phyloP scores from a whole-genome alignment of 2,797 vertebrate genomes.

The Garrulus glandarius region DNA sequence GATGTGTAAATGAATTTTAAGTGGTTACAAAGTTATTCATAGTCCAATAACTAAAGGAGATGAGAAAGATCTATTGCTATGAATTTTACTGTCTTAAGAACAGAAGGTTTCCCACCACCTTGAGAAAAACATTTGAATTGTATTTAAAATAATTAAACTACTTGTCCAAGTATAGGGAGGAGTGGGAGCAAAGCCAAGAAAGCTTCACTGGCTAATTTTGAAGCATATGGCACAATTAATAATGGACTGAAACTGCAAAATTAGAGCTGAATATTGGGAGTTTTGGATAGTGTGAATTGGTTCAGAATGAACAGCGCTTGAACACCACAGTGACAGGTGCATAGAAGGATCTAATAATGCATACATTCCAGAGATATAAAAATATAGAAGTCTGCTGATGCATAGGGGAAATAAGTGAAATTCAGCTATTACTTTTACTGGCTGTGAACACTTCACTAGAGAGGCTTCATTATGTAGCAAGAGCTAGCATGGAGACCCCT shows the following conservation, averaged over 20 bases:
- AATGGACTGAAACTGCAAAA: slow-evolving; percentile 7
- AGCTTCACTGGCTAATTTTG: slow-evolving; percentile 7
- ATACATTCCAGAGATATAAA: neutral
- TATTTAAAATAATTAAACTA: neutral
- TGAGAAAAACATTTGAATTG: neutral
- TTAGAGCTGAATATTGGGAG: neutral
- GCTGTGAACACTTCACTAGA: neutral
- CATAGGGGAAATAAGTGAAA: slow-evolving; percentile 3
- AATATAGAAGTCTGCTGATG: neutral
- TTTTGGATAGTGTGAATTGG: neutral
- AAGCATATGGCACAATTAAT: slow-evolving; percentile 48
- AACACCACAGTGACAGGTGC: neutral
- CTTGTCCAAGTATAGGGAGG: neutral
- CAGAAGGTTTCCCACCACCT: neutral
- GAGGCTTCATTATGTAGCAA: neutral
- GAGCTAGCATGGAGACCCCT: neutral
- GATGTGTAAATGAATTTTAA: neutral
- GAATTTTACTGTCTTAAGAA: neutral
- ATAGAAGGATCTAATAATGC: neutral
- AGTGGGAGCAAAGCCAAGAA: slow-evolving; percentile 21
- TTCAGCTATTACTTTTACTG: slow-evolving; percentile 13
- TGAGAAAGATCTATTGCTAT: neutral
- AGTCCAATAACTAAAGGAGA: neutral
- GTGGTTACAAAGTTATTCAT: neutral
- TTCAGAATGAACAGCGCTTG: neutral